Percentiles rank a stretch among this genome's conserved stretches.
phyloP scores from a whole-genome alignment of 1,140 invertebrate species.

The Drosophila mauritiana region DNA sequence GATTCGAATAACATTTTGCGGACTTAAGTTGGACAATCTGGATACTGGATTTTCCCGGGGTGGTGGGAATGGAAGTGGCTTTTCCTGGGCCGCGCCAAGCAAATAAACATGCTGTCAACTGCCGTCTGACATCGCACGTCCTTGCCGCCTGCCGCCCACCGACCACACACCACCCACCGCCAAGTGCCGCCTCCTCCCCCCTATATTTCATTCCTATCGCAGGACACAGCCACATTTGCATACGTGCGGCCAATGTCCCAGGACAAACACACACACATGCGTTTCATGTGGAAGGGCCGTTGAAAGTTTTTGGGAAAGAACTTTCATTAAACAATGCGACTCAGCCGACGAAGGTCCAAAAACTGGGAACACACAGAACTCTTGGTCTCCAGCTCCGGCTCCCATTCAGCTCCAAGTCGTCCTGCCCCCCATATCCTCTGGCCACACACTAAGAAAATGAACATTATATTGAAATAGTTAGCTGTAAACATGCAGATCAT shows the following conservation, averaged over 20 bases:
- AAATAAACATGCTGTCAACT: conserved; percentile 83
- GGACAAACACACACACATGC: conserved; percentile 40
- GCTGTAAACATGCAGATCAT: no score
- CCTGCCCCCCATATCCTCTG: not conserved
- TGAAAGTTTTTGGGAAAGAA: conserved; percentile 80
- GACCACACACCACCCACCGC: conserved; percentile 1
- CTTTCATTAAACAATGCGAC: conserved; percentile 82
- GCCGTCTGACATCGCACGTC: conserved; percentile 75
- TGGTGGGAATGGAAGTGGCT: not conserved
- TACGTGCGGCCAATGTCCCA: conserved; percentile 78
- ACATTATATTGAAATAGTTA: no score
- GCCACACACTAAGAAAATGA: not conserved
- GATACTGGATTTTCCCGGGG: not conserved
- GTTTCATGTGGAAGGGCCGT: conserved; percentile 31
- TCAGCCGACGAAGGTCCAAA: conserved; percentile 51
- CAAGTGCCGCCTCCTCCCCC: not conserved
- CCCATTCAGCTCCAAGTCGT: not conserved
- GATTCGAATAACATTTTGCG: conserved; percentile 1
- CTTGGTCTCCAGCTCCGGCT: not conserved
- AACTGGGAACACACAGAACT: conserved; percentile 14
- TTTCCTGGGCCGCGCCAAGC: conserved; percentile 51
- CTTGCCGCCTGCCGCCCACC: conserved; percentile 10
- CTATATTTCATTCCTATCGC: conserved; percentile 14
- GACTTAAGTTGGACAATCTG: conserved; percentile 15
- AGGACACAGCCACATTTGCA: conserved; percentile 68